Conservation (phyloP, 2,113 vertebrate species). For the Sardina pilchardus region DNA sequence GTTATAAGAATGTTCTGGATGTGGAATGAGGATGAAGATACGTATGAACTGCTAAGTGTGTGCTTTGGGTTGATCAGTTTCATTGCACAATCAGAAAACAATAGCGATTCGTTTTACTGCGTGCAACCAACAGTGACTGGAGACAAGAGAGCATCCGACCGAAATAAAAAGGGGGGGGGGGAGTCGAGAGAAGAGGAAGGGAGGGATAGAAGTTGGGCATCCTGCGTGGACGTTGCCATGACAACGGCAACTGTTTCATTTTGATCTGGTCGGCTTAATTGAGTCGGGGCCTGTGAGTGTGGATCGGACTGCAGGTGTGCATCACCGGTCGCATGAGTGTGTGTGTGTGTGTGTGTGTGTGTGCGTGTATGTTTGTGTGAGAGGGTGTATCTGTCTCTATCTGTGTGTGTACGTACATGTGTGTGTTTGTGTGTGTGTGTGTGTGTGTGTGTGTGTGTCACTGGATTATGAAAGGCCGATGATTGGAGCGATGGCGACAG, state of each 20-base stretch:
- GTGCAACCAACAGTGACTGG: neutral
- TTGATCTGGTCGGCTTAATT: constrained; percentile 49
- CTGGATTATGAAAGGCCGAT: constrained; percentile 56
- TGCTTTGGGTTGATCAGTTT: neutral
- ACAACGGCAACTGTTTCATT: constrained; percentile 53
- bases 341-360: neutral
- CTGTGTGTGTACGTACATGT: neutral
- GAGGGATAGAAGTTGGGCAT: constrained; percentile 20
- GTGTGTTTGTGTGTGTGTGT: neutral
- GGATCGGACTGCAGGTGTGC: constrained; percentile 38
- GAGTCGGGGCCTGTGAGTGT: constrained; percentile 47
- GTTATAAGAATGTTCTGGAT: neutral
- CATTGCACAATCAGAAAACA: neutral
- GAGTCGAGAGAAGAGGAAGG: constrained; percentile 28
- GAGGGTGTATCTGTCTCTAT: neutral
- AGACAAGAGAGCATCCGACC: neutral
- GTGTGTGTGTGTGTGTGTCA: constrained; percentile 39
- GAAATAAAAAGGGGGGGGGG: neutral
- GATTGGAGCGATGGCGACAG: constrained; percentile 64
- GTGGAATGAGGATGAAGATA: neutral
- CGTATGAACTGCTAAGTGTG: neutral
- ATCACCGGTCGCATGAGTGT: constrained; percentile 22
- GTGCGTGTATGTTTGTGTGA: neutral
- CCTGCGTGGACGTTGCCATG: constrained; percentile 50
- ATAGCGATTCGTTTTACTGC: neutral